These are phyloP conservation scores for Poeciliopsis turrubarensis DNA, from an alignment of 2,113 vertebrate species.

Conservation along the genomic window DNA sequence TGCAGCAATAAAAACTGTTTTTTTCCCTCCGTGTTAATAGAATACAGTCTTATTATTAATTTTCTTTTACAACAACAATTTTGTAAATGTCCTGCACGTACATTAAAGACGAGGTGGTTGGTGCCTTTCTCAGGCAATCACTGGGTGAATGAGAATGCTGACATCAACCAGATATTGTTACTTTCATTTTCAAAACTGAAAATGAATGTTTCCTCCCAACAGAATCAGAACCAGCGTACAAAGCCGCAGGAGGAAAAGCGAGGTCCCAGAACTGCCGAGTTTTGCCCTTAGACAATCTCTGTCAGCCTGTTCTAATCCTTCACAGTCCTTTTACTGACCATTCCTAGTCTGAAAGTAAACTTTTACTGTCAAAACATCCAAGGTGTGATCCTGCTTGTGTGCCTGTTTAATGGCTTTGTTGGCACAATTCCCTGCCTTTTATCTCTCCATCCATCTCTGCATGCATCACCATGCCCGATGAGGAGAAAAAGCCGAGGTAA, in stretches of 20 bases:
- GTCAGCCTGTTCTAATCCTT: neutral
- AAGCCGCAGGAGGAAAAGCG: neutral
- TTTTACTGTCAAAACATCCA: neutral
- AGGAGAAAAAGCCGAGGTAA: conserved; percentile 61
- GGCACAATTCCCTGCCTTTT: conserved; percentile 37
- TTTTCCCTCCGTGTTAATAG: neutral
- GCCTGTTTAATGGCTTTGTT: conserved; percentile 34
- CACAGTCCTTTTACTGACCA: neutral
- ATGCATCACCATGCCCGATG: conserved; percentile 43
- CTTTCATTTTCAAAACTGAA: too few species aligned
- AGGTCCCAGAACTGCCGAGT: neutral
- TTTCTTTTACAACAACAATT: too few species aligned
- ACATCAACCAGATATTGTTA: neutral
- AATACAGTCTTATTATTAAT: neutral
- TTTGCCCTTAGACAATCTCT: neutral
- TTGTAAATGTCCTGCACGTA: neutral
- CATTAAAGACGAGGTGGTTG: neutral
- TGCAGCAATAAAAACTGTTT: neutral
- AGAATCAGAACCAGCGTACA: neutral
- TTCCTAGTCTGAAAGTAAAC: neutral
- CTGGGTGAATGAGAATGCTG: neutral
- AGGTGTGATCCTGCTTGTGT: neutral
- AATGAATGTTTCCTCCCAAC: neutral
- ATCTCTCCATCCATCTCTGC: conserved; percentile 31
- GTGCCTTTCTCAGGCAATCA: neutral